Evolutionary conservation across 1,140 invertebrate genomes (phyloP), one percentile per base, ranked within the genome.

Genomic region (Plectrocnemia conspersa): DNA sequence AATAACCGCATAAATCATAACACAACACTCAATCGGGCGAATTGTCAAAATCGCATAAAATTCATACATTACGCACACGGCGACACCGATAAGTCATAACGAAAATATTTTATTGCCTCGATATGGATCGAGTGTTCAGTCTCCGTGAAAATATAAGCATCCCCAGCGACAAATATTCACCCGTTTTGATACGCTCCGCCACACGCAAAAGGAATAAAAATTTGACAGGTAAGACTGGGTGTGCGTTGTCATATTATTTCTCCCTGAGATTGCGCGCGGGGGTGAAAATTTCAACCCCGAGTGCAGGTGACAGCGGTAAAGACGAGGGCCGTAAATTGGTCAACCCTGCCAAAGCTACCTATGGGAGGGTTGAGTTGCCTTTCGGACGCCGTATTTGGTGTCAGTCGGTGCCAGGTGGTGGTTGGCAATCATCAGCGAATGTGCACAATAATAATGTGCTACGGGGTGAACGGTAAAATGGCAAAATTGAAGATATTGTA

Each of bases 291-390:
- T 13, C 16, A 45, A 27, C 9, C 29, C 42, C 54, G 38, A 48
- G 32, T 50, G 54, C 54, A 56, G 40, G 54, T 56, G 54, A 56
- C 54, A 56, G 54, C 46, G 42, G 21, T 32, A 41, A 49, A 38
- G 27, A 49, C 16, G 7, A 19, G 3, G 23, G 35, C 35, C 54
- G 54, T 56, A 56, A 56, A 56, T 56, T 56, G 54, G 54, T 56
- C 54, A 56, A 56, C 35, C 7, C 32, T 11, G 36, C 13, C 13
- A 32, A 5, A 19, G 18, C n/a, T 15, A 13, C 18, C 38, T 3
- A 13, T 15, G 9, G 3, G 19, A 24, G 18, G 18, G 25, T n/a
- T n/a, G n/a, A n/a, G 7, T 29, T 13, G 7, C 13, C 4, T 5
- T 13, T 25, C 19, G 3, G 15, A 9, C 13, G 32, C 18, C 41